Base-by-base conservation (phyloP, 1,140 invertebrate species). In the Saxidomus purpurata region DNA sequence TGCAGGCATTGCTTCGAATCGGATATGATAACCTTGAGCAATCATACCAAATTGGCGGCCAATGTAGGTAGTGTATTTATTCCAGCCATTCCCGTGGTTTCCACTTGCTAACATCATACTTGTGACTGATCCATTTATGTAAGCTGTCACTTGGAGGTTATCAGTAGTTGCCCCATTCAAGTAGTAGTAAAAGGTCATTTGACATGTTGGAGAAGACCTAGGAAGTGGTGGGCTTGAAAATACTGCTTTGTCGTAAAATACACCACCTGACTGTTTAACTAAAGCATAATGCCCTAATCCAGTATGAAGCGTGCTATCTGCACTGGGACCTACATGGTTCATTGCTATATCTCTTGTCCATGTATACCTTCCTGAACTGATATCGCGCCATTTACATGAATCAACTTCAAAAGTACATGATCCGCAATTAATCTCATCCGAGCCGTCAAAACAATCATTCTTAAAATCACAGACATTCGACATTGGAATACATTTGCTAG, bases 181-280 rank as follows among this genome's bases (percentile, higher is more conserved):
- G 92, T 98, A 97, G 92, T 96, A 97, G 96, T 96, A 98, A 93
- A 98, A 98, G 25, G 87, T 80, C 90, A 95, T 93, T 63, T 93
- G 91, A 88, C 95, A 95, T 0, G 82, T 88, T 11, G 59, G 69
- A 36, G 93, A 92, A 43, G 93, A 40, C 47, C 90, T 47, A 17
- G 94, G 92, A n/a, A 95, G 59, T 6, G 81, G 22, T 43, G 94
- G 94, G 90, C 94, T 95, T 31, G 90, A 91, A 9, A 95, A 80
- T 9, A 92, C 36, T 34, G 94, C 94, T 11, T 69, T 52, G 13
- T 90, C 92, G 34, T 90, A 91, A 89, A 92, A 95, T 17, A 94
- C 91, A 17, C 95, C 94, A 49, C 82, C 71, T 61, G 92, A 90
- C 19, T 91, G 90, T 87, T 93, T 91, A 25, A 95, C 94, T 87